A percentile compares a stretch with the other conserved stretches of the same genome.
These are phyloP conservation scores for Chiroxiphia lanceolata DNA, from an alignment of 2,797 vertebrate genomes.

Conservation along the genomic window DNA sequence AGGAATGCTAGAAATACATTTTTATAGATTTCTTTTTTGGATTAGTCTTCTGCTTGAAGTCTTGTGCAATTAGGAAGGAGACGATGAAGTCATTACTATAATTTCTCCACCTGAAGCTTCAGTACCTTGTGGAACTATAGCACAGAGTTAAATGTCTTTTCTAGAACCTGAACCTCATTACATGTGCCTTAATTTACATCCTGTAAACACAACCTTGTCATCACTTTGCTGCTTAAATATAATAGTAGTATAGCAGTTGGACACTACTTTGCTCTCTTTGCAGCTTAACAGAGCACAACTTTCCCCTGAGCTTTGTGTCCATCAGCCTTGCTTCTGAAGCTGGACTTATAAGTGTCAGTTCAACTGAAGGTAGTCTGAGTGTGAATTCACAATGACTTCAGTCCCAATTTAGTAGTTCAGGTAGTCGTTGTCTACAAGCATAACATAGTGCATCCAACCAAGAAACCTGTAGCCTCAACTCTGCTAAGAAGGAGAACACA, in stretches of 20 bases:
- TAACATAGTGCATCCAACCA: background rate
- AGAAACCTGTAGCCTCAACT: background rate
- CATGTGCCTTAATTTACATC: background rate
- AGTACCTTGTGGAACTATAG: background rate
- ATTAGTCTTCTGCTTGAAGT: background rate
- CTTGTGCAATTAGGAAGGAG: background rate
- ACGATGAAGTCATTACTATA: background rate
- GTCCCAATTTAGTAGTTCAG: background rate
- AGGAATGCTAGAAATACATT: background rate
- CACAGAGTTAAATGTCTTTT: background rate
- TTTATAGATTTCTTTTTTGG: background rate
- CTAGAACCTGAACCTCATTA: background rate
- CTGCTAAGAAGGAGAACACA: background rate
- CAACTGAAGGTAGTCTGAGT: background rate
- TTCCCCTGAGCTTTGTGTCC: background rate
- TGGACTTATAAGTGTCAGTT: fast-evolving
- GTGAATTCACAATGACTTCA: background rate
- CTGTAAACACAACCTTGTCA: background rate
- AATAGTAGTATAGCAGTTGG: background rate
- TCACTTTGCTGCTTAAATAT: background rate
- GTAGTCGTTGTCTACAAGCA: background rate
- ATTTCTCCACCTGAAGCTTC: background rate
- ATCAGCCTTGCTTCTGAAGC: background rate
- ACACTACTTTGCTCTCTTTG: background rate
- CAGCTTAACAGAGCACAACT: background rate